Conservation (phyloP, 2,113 vertebrate genomes). For the Pterophyllum scalare region DNA sequence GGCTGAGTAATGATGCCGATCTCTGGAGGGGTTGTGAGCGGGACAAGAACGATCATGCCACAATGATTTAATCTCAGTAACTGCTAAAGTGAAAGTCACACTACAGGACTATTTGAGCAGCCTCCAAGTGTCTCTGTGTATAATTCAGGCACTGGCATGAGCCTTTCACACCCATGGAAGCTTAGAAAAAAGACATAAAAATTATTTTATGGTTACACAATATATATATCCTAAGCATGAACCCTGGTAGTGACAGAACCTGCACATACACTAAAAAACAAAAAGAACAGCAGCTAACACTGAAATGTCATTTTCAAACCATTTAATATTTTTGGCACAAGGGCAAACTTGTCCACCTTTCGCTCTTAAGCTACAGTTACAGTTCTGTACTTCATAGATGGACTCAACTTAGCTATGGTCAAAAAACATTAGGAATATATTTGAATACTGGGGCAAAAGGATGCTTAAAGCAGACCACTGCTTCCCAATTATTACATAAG, state of each 20-base stretch:
- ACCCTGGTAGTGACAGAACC: neutral
- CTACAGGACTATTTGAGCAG: slow-evolving; percentile 34
- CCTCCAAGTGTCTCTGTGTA: slow-evolving; percentile 27
- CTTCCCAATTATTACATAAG: slow-evolving; percentile 73
- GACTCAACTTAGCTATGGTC: slow-evolving; percentile 28
- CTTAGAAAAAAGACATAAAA: neutral
- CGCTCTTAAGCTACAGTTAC: slow-evolving; percentile 7
- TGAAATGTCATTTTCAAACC: neutral
- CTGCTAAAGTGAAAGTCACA: slow-evolving; percentile 47
- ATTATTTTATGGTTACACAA: neutral
- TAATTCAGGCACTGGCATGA: slow-evolving; percentile 17
- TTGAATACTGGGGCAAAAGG: slow-evolving; percentile 63
- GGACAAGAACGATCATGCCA: slow-evolving; percentile 41
- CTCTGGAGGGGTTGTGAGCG: slow-evolving; percentile 26
- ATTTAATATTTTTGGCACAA: neutral
- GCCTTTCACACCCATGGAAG: slow-evolving; percentile 14
- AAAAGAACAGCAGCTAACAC: neutral
- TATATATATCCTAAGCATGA: neutral
- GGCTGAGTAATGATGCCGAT: slow-evolving; percentile 52
- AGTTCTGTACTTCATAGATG: neutral
- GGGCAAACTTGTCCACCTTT: slow-evolving; percentile 3
- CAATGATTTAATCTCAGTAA: slow-evolving; percentile 50
- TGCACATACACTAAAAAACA: neutral
- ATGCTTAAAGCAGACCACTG: slow-evolving; percentile 64
- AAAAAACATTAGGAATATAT: slow-evolving; percentile 51